phyloP scores from a whole-genome alignment of 2,113 vertebrate genomes.

The Podiceps cristatus region DNA sequence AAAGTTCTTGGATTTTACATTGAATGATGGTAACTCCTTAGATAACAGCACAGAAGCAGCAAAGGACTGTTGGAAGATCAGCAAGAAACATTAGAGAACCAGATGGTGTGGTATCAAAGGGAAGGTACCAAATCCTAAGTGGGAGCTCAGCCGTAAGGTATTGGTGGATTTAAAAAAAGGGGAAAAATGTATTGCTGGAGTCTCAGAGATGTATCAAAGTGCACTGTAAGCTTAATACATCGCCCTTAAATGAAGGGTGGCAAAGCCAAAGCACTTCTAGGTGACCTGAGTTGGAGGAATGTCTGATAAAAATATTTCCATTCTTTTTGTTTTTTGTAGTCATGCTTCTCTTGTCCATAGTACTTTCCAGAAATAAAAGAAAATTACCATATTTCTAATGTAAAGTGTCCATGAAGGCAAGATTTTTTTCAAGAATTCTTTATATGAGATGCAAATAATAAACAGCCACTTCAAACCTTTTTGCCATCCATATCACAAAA shows the following conservation, averaged over 20 bases:
- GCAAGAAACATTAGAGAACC: neutral
- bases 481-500: neutral
- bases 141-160: neutral
- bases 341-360: accelerated
- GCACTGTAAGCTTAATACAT: neutral
- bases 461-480: neutral
- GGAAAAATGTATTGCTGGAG: neutral
- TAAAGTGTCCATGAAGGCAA: neutral
- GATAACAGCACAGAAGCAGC: neutral
- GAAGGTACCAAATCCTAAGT: neutral
- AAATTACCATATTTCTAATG: neutral
- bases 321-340: neutral
- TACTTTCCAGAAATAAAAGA: neutral
- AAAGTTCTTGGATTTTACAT: neutral
- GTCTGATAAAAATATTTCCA: neutral
- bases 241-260: neutral
- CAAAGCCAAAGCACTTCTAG: neutral
- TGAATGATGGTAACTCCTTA: neutral
- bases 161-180: neutral
- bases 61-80: neutral
- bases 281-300: neutral
- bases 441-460: neutral
- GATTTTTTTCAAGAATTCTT: neutral
- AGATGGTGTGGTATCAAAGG: neutral
- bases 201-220: neutral